Base-by-base conservation (phyloP, 2,888 invertebrate genomes). In the Metallyticus violacea region DNA sequence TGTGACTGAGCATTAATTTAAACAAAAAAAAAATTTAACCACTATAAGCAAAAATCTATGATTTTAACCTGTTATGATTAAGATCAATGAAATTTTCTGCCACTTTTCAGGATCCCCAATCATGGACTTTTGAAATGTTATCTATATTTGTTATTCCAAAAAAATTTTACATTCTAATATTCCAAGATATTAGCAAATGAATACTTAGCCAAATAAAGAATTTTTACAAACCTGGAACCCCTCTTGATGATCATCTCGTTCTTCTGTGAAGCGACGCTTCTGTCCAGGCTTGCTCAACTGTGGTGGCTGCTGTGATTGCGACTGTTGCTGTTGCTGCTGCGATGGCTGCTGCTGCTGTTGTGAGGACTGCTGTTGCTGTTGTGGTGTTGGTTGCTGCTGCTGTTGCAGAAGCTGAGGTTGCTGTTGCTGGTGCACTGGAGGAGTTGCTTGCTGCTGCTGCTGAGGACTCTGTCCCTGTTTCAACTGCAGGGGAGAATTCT, bases 381-480 rank as follows among this genome's bases (percentile, higher is more conserved):
- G 88, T 25, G 77, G 79, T 81, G 81, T 85, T 25, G 62, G 86
- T 40, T 89, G 88, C 62, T 88, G 89, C 84, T 80, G 89, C 84
- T 80, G 88, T 26, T 86, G 87, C 29, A 85, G 87, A 40, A 86
- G 87, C 79, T 88, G 88, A n/a, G 79, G 77, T 78, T 82, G 86
- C 7, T 62, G 86, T 77, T 89, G 88, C 62, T 88, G 89, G 77
- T 80, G 40, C 30, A 89, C 79, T 28, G 90, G 90, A 6, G 90
- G 90, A 79, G 91, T 91, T 6, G 90, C 90, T 88, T 90, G 91
- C 81, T 90, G 91, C 40, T 90, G 90, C 22, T 90, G 82, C 77
- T 90, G 91, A 9, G 90, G 89, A 7, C 29, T 29, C 27, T 77
- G 77, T 0, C 83, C 83, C 27, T 79, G 85, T 28, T 77, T 85